Evolutionary conservation across 2,888 invertebrate species (phyloP).

Genomic region (Tetranychus truncatus): DNA sequence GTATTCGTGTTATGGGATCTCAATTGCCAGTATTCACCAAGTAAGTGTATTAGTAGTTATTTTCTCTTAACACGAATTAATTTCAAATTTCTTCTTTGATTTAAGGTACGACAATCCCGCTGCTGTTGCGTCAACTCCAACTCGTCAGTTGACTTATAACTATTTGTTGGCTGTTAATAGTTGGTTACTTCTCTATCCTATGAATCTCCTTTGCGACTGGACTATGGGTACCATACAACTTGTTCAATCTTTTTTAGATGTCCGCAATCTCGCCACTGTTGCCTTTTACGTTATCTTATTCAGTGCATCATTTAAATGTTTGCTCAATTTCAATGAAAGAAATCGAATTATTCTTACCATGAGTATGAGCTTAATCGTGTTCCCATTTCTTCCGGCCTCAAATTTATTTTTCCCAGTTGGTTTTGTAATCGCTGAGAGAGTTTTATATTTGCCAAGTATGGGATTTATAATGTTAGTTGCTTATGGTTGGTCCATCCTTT

Average conservation of each 20-base stretch:
- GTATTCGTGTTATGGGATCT: conserved; percentile 86
- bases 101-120: conserved; percentile 83
- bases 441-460: conserved; percentile 86
- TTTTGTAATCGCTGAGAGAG: conserved; percentile 88
- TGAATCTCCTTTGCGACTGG: conserved; percentile 87
- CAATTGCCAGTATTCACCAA: conserved; percentile 85
- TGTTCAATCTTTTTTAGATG: conserved; percentile 55
- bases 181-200: conserved; percentile 64
- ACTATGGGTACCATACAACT: conserved; percentile 90
- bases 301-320: neutral
- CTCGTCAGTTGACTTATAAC: conserved; percentile 68
- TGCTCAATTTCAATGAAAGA: conserved; percentile 31
- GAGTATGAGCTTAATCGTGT: conserved; percentile 46
- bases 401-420: conserved; percentile 90
- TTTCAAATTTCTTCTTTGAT: neutral
- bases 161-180: conserved; percentile 82
- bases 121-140: conserved; percentile 61
- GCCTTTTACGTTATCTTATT: conserved; percentile 29
- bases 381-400: conserved; percentile 86
- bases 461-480: conserved; percentile 78
- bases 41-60: conserved; percentile 32
- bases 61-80: neutral
- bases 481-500: conserved; percentile 41
- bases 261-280: conserved; percentile 54
- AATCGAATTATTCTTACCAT: conserved; percentile 40